Evolutionary conservation across 2,888 invertebrate genomes (phyloP), one percentile per base, ranked within the genome.

Genomic region (Harpagoxenus sublaevis): DNA sequence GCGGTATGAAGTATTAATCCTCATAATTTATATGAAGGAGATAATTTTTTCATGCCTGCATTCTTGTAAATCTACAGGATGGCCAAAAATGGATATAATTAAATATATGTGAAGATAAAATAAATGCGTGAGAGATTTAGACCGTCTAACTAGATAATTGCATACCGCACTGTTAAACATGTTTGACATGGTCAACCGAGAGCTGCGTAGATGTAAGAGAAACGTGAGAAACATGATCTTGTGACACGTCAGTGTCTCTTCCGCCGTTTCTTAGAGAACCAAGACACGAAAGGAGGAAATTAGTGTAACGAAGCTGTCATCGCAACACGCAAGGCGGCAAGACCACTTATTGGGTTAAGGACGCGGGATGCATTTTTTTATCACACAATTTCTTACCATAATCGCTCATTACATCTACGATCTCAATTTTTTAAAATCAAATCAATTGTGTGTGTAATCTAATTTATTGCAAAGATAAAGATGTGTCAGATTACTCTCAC

Each of bases 181-280:
- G 71, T 71, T 81, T 39, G 79, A 71, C 79, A 48, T 60, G 71
- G 48, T 71, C 79, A 86, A 83, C 79, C 63, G 88, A 89, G 88
- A 89, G 83, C 84, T 60, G 86, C 86, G 88, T 81, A 83, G 89
- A 87, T 88, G 88, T 89, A 85, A 79, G 87, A 78, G 89, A 89
- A 88, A 89, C 89, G 89, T 89, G 86, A 88, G 88, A 87, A 88
- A 87, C 84, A 78, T 83, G 88, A 89, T 89, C 83, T 85, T 83
- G 42, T 70, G 63, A 88, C 86, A 89, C 89, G 89, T 89, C 89
- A 85, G 82, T 77, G 23, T 84, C 85, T 62, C 88, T 89, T 88
- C 89, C 89, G 89, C 62, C 77, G 83, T 89, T 82, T 88, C 86
- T 62, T 71, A 55, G 63, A 82, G 39, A 73, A 81, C 84, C 78